Base-by-base conservation (phyloP, 2,797 vertebrate species). In the Bovichtus diacanthus region DNA sequence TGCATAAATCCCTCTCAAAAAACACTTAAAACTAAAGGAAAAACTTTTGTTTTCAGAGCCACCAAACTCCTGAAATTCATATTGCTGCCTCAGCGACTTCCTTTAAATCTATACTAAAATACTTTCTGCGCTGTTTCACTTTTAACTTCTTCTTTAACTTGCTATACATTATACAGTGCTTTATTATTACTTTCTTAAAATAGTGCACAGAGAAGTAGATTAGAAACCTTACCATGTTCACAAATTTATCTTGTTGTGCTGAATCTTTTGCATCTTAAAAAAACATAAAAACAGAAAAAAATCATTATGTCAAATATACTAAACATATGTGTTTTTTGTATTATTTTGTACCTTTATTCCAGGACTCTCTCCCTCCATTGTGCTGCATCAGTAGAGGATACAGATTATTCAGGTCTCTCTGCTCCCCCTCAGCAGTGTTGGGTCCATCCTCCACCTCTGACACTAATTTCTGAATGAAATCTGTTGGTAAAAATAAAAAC, bases 401-500 rank as follows among this genome's bases (percentile, higher is more conserved):
- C 55, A 94, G 73, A 31, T 89, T 83, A 74, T 90, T 95, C 27
- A 86, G 49, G 4, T 94, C 90, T 56, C 85, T 92, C 74, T 91
- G 93, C 47, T 93, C 90, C 10, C 43, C 93, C 41, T 89, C 88
- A 9, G 91, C 90, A 46, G 81, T 19, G 39, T 83, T 87, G 34
- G 87, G 47, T 51, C 89, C 88, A 12, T 92, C 92, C 36, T 94
- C 93, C 13, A 94, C 91, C 59, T 95, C 94, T 66, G 91, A 92
- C 64, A 94, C 90, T 71, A 96, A 84, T 74, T 94, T 95, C 82
- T 95, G 94, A 70, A 95, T 87, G 11, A 95, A 90, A 53, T 96
- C 95, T 96, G 89, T 41, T 21, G 23, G 70, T 2, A 7, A 9
- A 34, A 34, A 60, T 71, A 74, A 78, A 9, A 79, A 16, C 12